phyloP scores from a whole-genome alignment of 2,888 invertebrate species.

The Taenaris catops region DNA sequence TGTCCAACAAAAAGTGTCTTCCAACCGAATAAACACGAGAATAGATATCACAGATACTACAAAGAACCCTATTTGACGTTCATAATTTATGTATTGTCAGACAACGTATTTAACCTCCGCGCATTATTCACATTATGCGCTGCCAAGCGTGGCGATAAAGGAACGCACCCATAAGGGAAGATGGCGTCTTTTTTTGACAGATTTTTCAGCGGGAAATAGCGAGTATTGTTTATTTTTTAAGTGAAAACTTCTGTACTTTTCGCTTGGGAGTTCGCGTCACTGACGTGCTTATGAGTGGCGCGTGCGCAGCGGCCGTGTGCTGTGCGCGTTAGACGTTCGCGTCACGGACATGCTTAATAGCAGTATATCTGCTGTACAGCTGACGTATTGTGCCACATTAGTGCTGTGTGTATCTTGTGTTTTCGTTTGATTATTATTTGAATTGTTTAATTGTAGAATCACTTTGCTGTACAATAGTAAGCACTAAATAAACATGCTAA shows the following conservation, averaged over 20 bases:
- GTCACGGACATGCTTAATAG: too few relatives aligned
- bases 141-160: conserved; percentile 63
- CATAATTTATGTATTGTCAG: conserved; percentile 76
- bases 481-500: too few relatives aligned
- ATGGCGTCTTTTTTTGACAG: conserved; percentile 58
- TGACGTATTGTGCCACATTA: too few relatives aligned
- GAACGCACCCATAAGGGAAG: conserved; percentile 51
- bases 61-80: conserved; percentile 46
- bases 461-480: too few relatives aligned
- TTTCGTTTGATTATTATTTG: too few relatives aligned
- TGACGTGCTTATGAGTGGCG: too few relatives aligned
- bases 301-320: too few relatives aligned
- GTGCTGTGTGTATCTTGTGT: too few relatives aligned
- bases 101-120: conserved; percentile 62
- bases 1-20: conserved; percentile 41
- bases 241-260: not conserved
- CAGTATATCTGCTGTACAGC: too few relatives aligned
- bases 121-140: conserved; percentile 77
- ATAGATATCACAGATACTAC: conserved; percentile 54
- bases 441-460: too few relatives aligned
- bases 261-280: too few relatives aligned
- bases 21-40: conserved; percentile 63
- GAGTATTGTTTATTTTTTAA: conserved; percentile 2
- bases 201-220: conserved; percentile 50
- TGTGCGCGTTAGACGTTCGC: too few relatives aligned